Conservation (phyloP, 2,797 vertebrate species). For the Pangasius djambal region DNA sequence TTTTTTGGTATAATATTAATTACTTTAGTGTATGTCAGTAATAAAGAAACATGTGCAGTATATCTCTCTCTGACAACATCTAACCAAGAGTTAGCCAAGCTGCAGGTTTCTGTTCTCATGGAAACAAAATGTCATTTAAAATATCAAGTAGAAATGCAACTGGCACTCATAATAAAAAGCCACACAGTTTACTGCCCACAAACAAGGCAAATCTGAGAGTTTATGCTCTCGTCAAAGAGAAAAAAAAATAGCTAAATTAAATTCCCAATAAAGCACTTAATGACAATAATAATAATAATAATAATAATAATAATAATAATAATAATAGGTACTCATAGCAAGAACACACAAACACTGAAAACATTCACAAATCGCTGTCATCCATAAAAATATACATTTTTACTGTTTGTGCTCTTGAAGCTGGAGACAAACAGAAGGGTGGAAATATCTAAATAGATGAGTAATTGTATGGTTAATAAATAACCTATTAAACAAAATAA, state of each 20-base stretch:
- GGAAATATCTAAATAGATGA: slow-evolving; percentile 13
- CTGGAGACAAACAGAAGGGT: slow-evolving; percentile 42
- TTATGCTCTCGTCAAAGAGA: slow-evolving; percentile 68
- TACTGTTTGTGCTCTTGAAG: slow-evolving; percentile 43
- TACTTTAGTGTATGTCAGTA: slow-evolving; percentile 79
- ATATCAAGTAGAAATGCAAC: slow-evolving; percentile 73
- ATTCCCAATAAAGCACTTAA: slow-evolving; percentile 76
- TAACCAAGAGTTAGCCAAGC: slow-evolving; percentile 68
- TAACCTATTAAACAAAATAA: slow-evolving; percentile 73
- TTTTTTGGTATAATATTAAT: slow-evolving; percentile 79
- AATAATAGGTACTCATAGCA: slow-evolving; percentile 61
- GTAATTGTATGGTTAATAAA: slow-evolving; percentile 67
- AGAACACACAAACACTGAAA: slow-evolving; percentile 65
- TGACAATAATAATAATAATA: slow-evolving; percentile 73
- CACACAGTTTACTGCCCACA: slow-evolving; percentile 76
- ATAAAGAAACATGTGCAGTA: slow-evolving; percentile 73
- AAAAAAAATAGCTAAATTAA: slow-evolving; percentile 74
- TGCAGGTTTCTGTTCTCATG: slow-evolving; percentile 60
- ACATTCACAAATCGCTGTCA: slow-evolving; percentile 53
- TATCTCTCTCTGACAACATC: slow-evolving; percentile 72
- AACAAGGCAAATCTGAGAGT: slow-evolving; percentile 78
- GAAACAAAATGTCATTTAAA: slow-evolving; percentile 53
- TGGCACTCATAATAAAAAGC: slow-evolving; percentile 71
- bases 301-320: slow-evolving; percentile 73
- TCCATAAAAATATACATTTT: slow-evolving; percentile 57